phyloP scores from a whole-genome alignment of 2,113 vertebrate genomes.

The Brachyistius frenatus region DNA sequence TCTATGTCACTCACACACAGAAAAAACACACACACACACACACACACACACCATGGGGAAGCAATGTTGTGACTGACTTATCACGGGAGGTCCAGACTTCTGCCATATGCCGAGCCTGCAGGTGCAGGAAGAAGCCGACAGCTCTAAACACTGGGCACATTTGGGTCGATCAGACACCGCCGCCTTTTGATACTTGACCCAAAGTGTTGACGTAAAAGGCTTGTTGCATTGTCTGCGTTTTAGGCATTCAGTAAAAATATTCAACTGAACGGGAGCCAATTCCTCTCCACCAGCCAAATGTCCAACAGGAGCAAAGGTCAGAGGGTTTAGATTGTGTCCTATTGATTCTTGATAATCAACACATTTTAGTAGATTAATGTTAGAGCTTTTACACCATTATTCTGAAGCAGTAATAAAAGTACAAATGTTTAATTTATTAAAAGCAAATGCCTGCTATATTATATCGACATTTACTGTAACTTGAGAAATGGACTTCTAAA shows the following conservation, averaged over 20 bases:
- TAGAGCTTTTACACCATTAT: background rate
- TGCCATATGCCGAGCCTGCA: constrained; percentile 71
- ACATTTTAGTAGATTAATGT: too few species aligned
- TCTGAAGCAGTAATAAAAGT: background rate
- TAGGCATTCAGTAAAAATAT: constrained; percentile 25
- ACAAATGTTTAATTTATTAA: background rate
- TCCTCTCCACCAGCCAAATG: constrained; percentile 26
- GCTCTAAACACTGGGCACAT: constrained; percentile 48
- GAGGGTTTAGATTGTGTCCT: too few species aligned
- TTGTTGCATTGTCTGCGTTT: constrained; percentile 44
- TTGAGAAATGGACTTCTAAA: constrained; percentile 10
- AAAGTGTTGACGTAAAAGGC: constrained; percentile 41
- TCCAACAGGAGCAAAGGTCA: constrained; percentile 9
- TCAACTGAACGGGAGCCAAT: constrained; percentile 29
- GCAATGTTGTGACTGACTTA: constrained; percentile 67
- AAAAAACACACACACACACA: background rate
- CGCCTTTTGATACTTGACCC: constrained; percentile 45
- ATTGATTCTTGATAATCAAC: too few species aligned
- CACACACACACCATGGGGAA: constrained; percentile 37
- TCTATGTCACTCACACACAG: background rate
- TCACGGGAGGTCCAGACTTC: constrained; percentile 69
- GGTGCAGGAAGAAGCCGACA: constrained; percentile 70
- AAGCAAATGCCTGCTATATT: background rate
- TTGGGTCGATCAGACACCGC: constrained; percentile 36
- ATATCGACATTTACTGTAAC: background rate